phyloP scores from a whole-genome alignment of 1,140 invertebrate species.

The roundworm (Caenorhabditis elegans) region DNA sequence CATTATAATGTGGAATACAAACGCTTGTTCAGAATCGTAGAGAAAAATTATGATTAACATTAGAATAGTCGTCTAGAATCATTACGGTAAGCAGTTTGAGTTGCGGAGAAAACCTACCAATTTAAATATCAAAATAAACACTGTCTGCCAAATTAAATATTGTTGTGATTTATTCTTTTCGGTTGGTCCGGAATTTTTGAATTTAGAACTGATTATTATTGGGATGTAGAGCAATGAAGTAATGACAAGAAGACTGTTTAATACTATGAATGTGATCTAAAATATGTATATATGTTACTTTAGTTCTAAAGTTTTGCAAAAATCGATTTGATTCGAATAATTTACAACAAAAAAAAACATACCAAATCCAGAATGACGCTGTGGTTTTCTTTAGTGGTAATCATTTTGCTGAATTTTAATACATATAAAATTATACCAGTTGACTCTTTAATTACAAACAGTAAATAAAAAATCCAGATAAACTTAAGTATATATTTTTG shows the following conservation, averaged over 20 bases:
- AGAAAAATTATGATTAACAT: too few relatives aligned
- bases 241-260: neutral
- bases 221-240: neutral
- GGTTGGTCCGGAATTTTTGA: neutral
- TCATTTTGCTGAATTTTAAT: neutral
- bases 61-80: too few relatives aligned
- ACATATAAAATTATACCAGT: too few relatives aligned
- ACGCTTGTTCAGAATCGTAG: neutral
- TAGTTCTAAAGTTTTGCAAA: too few relatives aligned
- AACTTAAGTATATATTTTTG: neutral
- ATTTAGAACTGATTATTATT: neutral
- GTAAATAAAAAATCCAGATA: neutral
- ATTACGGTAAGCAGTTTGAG: too few relatives aligned
- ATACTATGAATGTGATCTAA: neutral
- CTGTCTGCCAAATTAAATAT: neutral
- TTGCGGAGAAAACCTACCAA: neutral
- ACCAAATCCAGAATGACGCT: neutral
- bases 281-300: too few relatives aligned
- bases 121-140: neutral
- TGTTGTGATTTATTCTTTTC: neutral
- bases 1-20: neutral
- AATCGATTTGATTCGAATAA: too few relatives aligned
- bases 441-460: neutral
- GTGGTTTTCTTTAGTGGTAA: neutral
- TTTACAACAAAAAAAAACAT: too few relatives aligned